These are phyloP conservation scores for Electrophaes corylata DNA, from an alignment of 2,888 invertebrate species.

Conservation along the genomic window DNA sequence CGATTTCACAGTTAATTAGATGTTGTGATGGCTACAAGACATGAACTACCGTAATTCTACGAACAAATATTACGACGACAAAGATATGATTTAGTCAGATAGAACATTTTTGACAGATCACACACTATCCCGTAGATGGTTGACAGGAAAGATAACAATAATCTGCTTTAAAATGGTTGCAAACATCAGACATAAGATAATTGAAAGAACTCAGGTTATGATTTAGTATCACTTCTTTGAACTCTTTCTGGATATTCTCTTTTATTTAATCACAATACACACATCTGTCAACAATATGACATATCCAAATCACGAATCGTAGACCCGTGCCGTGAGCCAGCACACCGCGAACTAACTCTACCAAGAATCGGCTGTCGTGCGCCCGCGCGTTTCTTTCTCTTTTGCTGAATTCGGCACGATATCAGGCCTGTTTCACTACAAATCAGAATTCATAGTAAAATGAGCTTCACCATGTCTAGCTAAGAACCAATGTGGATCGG, in stretches of 20 bases:
- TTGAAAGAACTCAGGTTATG: neutral
- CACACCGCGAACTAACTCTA: constrained; percentile 62
- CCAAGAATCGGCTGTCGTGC: constrained; percentile 52
- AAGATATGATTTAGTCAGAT: neutral
- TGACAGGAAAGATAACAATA: neutral
- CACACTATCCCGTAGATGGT: neutral
- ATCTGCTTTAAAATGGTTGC: neutral
- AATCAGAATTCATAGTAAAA: neutral
- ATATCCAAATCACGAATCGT: constrained; percentile 20
- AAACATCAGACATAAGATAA: neutral
- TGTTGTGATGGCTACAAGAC: neutral
- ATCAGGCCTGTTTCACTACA: constrained; percentile 9
- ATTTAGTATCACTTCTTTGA: neutral
- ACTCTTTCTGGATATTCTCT: neutral
- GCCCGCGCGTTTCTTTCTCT: constrained; percentile 74
- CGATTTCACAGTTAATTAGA: neutral
- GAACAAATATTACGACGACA: neutral
- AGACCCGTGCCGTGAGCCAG: constrained; percentile 64
- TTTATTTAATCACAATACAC: constrained; percentile 8
- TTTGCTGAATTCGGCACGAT: constrained; percentile 51
- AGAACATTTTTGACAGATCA: neutral
- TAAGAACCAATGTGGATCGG: constrained; percentile 2
- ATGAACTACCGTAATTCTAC: neutral
- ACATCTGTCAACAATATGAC: constrained; percentile 14
- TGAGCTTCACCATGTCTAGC: neutral